Percentiles rank a stretch among this genome's conserved stretches.
Evolutionary conservation across 2,113 vertebrate species (phyloP).

Genomic region (Stigmatopora nigra): DNA sequence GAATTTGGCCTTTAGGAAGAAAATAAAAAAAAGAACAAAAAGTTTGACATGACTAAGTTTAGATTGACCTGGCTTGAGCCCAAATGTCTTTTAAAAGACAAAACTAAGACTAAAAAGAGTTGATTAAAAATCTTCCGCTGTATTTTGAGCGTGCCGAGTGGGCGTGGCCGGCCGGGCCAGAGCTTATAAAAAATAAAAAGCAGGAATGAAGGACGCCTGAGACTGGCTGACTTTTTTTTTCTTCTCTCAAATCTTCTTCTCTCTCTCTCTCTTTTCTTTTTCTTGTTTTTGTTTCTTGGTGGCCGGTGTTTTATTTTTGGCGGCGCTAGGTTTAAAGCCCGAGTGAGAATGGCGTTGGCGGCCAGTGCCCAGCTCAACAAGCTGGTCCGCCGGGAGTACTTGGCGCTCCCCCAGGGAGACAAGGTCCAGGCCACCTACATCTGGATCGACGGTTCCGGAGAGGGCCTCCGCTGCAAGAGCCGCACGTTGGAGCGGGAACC

Average conservation of each 20-base stretch:
- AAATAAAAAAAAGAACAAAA: too few species aligned
- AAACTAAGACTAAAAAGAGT: too few species aligned
- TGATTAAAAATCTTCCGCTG: too few species aligned
- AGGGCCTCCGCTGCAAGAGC: slow-evolving; percentile 87
- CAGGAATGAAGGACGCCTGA: slow-evolving; percentile 39
- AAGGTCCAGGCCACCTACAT: slow-evolving; percentile 90
- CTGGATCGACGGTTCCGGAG: slow-evolving; percentile 90
- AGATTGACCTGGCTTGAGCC: too few species aligned
- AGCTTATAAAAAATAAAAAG: slow-evolving; percentile 25
- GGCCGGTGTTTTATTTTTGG: too few species aligned
- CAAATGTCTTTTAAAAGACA: too few species aligned
- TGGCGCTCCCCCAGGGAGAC: slow-evolving; percentile 84
- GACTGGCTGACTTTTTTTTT: background rate
- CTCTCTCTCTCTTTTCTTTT: slow-evolving; percentile 1
- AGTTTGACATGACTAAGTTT: too few species aligned
- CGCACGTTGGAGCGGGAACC: slow-evolving; percentile 84
- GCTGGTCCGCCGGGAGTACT: slow-evolving; percentile 84
- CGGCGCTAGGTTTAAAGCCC: slow-evolving; percentile 36
- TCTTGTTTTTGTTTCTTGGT: too few species aligned
- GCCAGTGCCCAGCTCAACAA: slow-evolving; percentile 84
- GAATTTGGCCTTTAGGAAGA: too few species aligned
- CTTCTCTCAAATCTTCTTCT: background rate
- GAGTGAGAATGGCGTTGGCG: slow-evolving; percentile 82
- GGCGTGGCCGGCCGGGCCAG: slow-evolving; percentile 24
- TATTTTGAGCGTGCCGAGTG: too few species aligned